phyloP scores from a whole-genome alignment of 2,888 invertebrate genomes.

The Thumatha senex region DNA sequence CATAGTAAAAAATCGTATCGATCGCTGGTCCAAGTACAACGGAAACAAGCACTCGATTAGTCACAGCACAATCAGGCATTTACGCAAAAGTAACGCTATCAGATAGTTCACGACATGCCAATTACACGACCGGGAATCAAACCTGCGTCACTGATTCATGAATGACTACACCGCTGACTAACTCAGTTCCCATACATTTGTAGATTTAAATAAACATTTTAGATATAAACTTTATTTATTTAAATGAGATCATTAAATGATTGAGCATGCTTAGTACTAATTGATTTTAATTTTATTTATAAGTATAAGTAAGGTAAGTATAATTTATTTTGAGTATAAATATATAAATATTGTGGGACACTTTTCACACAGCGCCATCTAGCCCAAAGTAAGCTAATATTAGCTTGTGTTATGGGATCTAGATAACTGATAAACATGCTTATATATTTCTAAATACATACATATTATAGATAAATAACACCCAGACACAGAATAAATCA shows the following conservation, averaged over 20 bases:
- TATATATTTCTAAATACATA: no score
- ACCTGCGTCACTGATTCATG: conserved; percentile 52
- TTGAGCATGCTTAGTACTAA: conserved; percentile 1
- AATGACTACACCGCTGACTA: conserved; percentile 60
- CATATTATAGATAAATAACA: no score
- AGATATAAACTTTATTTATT: conserved; percentile 22
- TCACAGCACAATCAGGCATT: conserved; percentile 67
- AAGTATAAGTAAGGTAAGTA: neutral
- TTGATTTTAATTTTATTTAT: conserved; percentile 2
- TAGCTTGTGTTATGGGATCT: no score
- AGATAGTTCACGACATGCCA: conserved; percentile 64
- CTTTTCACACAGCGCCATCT: no score
- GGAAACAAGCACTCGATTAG: conserved; percentile 64
- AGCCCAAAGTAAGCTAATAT: no score
- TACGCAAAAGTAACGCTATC: conserved; percentile 63
- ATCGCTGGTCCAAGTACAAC: conserved; percentile 18
- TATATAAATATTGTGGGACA: no score
- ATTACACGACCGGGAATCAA: conserved; percentile 58
- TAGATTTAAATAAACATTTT: conserved; percentile 20
- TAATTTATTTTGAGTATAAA: neutral
- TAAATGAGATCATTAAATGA: conserved; percentile 30
- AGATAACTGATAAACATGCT: no score
- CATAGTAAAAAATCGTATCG: no score
- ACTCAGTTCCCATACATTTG: conserved; percentile 43
- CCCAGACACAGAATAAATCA: no score